These are phyloP conservation scores for Motacilla alba DNA, from an alignment of 2,113 vertebrate genomes.

Conservation along the genomic window DNA sequence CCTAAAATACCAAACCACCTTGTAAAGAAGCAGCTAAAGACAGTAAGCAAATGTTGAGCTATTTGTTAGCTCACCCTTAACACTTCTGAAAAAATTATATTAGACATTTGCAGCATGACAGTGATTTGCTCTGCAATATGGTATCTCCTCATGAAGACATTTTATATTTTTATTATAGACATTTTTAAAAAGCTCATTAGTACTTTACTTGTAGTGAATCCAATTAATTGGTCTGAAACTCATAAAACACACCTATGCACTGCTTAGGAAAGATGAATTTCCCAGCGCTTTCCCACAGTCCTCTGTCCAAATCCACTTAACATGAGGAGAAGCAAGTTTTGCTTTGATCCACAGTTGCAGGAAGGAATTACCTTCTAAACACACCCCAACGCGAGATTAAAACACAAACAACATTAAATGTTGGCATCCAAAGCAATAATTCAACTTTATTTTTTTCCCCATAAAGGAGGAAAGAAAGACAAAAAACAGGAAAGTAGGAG, in stretches of 20 bases:
- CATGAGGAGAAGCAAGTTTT: neutral
- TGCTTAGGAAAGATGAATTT: neutral
- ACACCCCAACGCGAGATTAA: neutral
- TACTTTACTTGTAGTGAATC: neutral
- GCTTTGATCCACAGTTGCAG: accelerated
- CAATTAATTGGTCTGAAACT: neutral
- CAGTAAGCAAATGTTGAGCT: neutral
- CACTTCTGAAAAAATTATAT: neutral
- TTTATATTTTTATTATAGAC: neutral
- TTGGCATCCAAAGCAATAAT: accelerated
- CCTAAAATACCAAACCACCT: neutral
- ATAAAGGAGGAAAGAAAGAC: neutral
- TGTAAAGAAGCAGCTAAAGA: neutral
- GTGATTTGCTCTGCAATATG: neutral
- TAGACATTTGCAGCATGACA: neutral
- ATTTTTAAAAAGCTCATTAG: neutral
- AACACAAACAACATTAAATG: neutral
- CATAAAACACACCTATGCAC: neutral
- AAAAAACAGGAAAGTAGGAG: neutral
- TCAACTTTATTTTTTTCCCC: neutral
- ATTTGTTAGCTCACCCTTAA: neutral
- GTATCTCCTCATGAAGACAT: neutral
- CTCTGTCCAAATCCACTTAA: neutral
- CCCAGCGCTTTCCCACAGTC: neutral
- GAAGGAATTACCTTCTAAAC: neutral